Percentiles rank a stretch among this genome's conserved stretches.
Evolutionary conservation across 2,797 vertebrate species (phyloP).

Genomic region (Xenentodon cancila): DNA sequence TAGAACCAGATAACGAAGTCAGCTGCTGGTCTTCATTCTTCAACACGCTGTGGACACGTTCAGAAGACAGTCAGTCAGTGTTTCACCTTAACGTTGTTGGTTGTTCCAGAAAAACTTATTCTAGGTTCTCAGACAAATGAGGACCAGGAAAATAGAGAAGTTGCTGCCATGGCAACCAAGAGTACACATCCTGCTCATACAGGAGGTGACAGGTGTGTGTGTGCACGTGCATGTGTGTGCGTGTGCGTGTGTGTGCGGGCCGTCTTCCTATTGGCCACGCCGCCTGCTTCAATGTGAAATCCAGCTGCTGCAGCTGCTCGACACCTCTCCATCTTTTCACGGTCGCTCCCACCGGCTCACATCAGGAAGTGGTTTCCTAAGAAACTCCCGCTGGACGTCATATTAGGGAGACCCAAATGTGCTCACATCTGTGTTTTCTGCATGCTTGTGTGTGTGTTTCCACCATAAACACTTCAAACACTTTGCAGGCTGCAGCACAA

Average conservation of each 20-base stretch:
- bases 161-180: slow-evolving; percentile 36
- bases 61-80: too few relatives aligned
- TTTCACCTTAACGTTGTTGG: too few relatives aligned
- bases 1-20: too few relatives aligned
- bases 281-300: slow-evolving; percentile 50
- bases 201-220: slow-evolving; percentile 3
- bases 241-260: slow-evolving; percentile 33
- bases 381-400: slow-evolving; percentile 53
- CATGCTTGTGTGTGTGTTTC: slow-evolving; percentile 7
- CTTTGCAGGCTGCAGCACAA: slow-evolving; percentile 21
- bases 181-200: slow-evolving; percentile 56
- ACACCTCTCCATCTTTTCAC: slow-evolving; percentile 16
- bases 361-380: slow-evolving; percentile 66
- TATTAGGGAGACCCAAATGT: slow-evolving; percentile 59
- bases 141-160: slow-evolving; percentile 8
- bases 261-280: slow-evolving; percentile 22
- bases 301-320: slow-evolving; percentile 67
- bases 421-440: slow-evolving; percentile 15
- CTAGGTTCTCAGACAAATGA: slow-evolving; percentile 18
- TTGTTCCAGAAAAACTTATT: background rate
- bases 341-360: slow-evolving; percentile 32
- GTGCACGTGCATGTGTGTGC: slow-evolving; percentile 40
- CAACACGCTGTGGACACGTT: too few relatives aligned
- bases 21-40: too few relatives aligned
- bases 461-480: slow-evolving; percentile 37